Evolutionary conservation across 2,797 vertebrate genomes (phyloP), one percentile per base, ranked within the genome.

Genomic region (Parambassis ranga): DNA sequence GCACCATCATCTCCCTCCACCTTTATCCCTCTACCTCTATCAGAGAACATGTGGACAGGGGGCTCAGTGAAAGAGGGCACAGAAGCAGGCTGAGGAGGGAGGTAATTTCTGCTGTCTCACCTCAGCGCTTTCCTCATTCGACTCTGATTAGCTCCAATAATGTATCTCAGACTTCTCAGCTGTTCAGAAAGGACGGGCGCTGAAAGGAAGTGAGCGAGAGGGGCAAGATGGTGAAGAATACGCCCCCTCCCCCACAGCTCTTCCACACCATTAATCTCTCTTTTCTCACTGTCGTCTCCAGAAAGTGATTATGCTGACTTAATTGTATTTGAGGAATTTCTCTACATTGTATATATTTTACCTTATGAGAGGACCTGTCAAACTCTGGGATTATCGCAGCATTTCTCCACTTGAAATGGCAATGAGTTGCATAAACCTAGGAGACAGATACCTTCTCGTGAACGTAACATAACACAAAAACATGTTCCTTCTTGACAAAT

Each of bases 71-170:
- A 79, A 82, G 69, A 58, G 86, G 85, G 91, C 89, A 88, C 76
- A 69, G 81, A 89, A 87, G 90, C 85, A 85, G 89, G 65, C 87
- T 83, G 82, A 85, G 84, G 81, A 77, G 85, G 71, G 84, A 94
- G 92, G 92, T 92, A 92, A 95, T 96, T 95, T 94, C 91, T 90
- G 77, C 84, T 76, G 94, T 95, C 94, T 95, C 94, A 94, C 94
- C 94, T 94, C 92, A 92, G 87, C 91, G 90, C 92, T 92, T 95
- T 95, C 93, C 91, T 95, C 93, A 96, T 95, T 95, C 94, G 86
- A 90, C 89, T 93, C 92, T 93, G 93, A 94, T 97, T 95, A 95
- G 90, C 86, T 95, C 90, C 92, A 92, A 95, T 95, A 96, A 96
- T 94, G 89, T 94, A 93, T 91, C 92, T 90, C 91, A 87, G 90